Percentiles rank a stretch among this genome's conserved stretches.
phyloP scores from a whole-genome alignment of 2,797 vertebrate genomes.

The Petrocephalus sullivani region DNA sequence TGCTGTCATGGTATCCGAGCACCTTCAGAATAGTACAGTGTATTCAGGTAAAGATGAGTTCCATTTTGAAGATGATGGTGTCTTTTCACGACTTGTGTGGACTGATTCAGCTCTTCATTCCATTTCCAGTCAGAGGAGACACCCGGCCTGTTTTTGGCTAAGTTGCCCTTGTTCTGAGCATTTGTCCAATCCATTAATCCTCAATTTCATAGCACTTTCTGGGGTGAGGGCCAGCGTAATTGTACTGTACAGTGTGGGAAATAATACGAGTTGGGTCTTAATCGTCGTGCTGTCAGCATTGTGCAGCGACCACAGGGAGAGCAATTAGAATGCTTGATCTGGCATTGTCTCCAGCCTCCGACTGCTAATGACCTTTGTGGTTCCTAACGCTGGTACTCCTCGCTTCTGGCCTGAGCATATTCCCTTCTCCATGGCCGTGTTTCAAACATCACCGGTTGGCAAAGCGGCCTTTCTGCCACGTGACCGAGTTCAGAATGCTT shows the following conservation, averaged over 20 bases:
- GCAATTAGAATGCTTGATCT: not conserved
- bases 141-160: not conserved
- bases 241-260: constrained; percentile 3
- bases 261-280: not conserved
- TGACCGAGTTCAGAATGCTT: not conserved
- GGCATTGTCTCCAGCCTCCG: not conserved
- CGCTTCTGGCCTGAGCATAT: not conserved
- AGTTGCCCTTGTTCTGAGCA: not conserved
- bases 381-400: not conserved
- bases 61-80: not conserved
- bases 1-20: not conserved
- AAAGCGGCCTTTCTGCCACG: not conserved
- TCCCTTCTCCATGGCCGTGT: not conserved
- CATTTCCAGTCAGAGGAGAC: not conserved
- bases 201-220: not conserved
- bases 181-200: not conserved
- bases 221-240: not conserved
- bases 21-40: not conserved
- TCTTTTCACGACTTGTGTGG: not conserved
- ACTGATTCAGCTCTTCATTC: not conserved
- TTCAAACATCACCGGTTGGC: constrained; percentile 1
- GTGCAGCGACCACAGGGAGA: not conserved
- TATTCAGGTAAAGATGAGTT: not conserved
- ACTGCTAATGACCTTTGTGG: not conserved
- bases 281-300: not conserved